Base-by-base conservation (phyloP, 2,888 invertebrate genomes). In the Diplazon laetatorius region DNA sequence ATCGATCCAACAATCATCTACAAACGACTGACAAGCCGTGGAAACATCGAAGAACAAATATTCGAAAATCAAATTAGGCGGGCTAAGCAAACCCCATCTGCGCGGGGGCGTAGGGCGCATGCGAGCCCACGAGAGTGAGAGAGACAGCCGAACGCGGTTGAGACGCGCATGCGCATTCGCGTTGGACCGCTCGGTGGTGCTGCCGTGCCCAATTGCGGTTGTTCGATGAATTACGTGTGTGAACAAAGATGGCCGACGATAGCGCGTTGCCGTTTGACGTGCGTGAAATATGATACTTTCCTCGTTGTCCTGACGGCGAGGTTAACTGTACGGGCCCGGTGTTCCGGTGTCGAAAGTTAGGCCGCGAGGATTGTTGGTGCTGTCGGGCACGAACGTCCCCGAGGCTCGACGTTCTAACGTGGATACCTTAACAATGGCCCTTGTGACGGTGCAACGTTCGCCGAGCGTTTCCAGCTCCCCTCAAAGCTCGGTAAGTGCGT, bases 361-460 rank as follows among this genome's bases (percentile, higher is more conserved):
- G 84, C 76, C 76, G 82, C 82, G 86, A 86, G 85, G 73, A 65
- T 82, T 85, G 84, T 52, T 59, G 60, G 70, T 55, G 63, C 30
- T 39, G n/a, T n/a, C 48, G 70, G 44, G 65, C 66, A 18, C 59
- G 73, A 76, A 65, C 46, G 68, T 65, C n/a, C 74, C 75, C 74
- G 74, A 75, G 78, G 57, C 62, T 22, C 37, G 50, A n/a, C n/a
- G 50, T 48, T 30, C 75, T 25, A 83, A 83, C 80, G 81, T 85
- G 82, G 83, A 83, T 84, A 83, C 84, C 62, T 60, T 84, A 78
- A 85, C 82, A 85, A 95, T 95, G 95, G 94, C 95, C 90, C 92
- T 95, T 91, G 95, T 95, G 91, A 95, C 95, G 87, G 94, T 95
- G 89, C 94, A 95, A 90, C 93, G 95, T 89, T 95, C 95, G 86